phyloP scores from a whole-genome alignment of 2,113 vertebrate genomes.

The Poicephalus gulielmi region DNA sequence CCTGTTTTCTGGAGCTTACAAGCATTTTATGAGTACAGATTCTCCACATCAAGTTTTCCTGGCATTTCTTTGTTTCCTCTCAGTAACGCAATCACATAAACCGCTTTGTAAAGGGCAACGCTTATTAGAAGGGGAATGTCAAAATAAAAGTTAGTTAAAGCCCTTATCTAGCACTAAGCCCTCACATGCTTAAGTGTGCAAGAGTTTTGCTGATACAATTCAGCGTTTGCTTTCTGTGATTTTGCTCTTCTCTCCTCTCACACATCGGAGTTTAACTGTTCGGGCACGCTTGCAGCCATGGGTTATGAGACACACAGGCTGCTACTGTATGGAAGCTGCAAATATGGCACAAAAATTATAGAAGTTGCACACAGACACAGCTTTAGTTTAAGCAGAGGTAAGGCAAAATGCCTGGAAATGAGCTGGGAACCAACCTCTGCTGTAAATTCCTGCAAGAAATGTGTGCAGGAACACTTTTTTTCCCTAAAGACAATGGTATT shows the following conservation, averaged over 20 bases:
- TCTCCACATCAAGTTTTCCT: slow-evolving; percentile 39
- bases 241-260: not conserved
- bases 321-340: not conserved
- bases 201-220: not conserved
- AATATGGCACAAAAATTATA: not conserved
- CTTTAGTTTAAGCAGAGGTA: not conserved
- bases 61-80: slow-evolving; percentile 64
- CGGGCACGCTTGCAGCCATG: not conserved
- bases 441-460: not conserved
- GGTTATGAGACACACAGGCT: not conserved
- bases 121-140: slow-evolving; percentile 34
- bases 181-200: not conserved
- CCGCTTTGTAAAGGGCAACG: not conserved
- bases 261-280: not conserved
- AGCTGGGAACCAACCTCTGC: not conserved
- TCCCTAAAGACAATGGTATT: not conserved
- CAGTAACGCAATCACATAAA: slow-evolving; percentile 24
- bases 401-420: not conserved
- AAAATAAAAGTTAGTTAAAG: slow-evolving; percentile 54
- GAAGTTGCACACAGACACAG: not conserved
- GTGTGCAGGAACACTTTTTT: not conserved
- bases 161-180: not conserved
- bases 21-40: slow-evolving; percentile 27
- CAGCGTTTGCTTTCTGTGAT: not conserved
- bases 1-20: not conserved